phyloP scores from a whole-genome alignment of 2,888 invertebrate species.

The Cerceris rybyensis region DNA sequence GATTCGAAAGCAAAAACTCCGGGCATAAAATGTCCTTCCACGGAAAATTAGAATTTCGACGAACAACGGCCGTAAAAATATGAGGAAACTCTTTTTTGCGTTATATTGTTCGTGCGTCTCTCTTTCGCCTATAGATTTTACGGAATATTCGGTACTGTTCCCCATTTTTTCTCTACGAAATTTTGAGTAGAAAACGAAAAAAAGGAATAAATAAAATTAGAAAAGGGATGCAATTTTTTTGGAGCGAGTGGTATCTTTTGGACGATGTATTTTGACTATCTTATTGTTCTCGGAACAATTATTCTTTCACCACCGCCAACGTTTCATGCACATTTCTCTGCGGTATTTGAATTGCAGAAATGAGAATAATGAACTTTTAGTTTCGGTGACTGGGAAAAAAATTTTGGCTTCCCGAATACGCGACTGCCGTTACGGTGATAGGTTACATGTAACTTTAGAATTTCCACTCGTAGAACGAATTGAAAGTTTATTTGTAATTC shows the following conservation, averaged over 20 bases:
- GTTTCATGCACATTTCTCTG: too few relatives aligned
- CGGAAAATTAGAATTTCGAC: conserved; percentile 52
- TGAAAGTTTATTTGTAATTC: neutral
- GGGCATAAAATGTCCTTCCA: conserved; percentile 37
- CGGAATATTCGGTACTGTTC: conserved; percentile 43
- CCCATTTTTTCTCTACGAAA: neutral
- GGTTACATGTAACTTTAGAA: too few relatives aligned
- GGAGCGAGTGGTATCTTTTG: too few relatives aligned
- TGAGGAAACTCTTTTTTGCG: conserved; percentile 31
- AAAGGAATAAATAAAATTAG: too few relatives aligned
- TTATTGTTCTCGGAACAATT: too few relatives aligned
- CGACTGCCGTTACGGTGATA: neutral
- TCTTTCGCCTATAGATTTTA: conserved; percentile 17
- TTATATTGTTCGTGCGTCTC: conserved; percentile 14
- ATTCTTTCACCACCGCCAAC: too few relatives aligned
- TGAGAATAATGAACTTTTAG: too few relatives aligned
- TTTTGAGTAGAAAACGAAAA: too few relatives aligned
- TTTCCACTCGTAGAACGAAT: conserved; percentile 2
- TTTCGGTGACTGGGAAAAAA: neutral
- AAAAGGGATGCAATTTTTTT: too few relatives aligned
- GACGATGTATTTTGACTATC: too few relatives aligned
- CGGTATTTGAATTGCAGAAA: too few relatives aligned
- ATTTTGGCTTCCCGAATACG: neutral
- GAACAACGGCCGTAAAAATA: conserved; percentile 32
- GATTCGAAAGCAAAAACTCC: neutral